Evolutionary conservation across 2,888 invertebrate genomes (phyloP).

Genomic region (Drosophila incognita): DNA sequence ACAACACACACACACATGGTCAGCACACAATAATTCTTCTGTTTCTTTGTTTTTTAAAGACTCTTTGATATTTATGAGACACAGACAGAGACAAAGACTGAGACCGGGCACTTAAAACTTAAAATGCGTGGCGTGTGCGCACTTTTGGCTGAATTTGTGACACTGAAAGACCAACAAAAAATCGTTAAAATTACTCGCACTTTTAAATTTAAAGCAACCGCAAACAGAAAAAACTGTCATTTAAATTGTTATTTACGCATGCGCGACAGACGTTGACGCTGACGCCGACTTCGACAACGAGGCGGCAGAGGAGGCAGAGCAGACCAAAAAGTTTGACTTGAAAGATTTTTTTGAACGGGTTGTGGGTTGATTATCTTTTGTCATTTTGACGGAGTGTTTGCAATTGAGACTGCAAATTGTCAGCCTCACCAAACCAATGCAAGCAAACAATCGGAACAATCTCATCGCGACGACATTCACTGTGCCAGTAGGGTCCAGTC

Average conservation of each 20-base stretch:
- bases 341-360: constrained; percentile 14
- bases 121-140: constrained; percentile 71
- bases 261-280: constrained; percentile 37
- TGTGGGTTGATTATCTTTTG: constrained; percentile 57
- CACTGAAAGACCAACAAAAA: constrained; percentile 58
- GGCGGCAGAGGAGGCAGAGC: not conserved
- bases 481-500: constrained; percentile 36
- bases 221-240: constrained; percentile 55
- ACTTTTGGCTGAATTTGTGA: constrained; percentile 68
- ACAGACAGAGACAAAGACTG: constrained; percentile 14
- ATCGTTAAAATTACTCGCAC: constrained; percentile 63
- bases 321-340: constrained; percentile 46
- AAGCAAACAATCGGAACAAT: constrained; percentile 33
- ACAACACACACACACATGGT: constrained; percentile 8
- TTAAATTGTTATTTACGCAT: constrained; percentile 75
- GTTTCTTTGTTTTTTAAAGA: constrained; percentile 16
- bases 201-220: constrained; percentile 59
- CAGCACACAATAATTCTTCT: constrained; percentile 33
- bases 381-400: constrained; percentile 34
- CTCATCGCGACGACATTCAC: constrained; percentile 36
- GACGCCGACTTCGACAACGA: not conserved
- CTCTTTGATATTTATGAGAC: constrained; percentile 52
- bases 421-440: constrained; percentile 44
- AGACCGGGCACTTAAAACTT: constrained; percentile 63
- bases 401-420: constrained; percentile 67